Base-by-base conservation (phyloP, 2,888 invertebrate species). In the Mesorhabditis spiculigera region DNA sequence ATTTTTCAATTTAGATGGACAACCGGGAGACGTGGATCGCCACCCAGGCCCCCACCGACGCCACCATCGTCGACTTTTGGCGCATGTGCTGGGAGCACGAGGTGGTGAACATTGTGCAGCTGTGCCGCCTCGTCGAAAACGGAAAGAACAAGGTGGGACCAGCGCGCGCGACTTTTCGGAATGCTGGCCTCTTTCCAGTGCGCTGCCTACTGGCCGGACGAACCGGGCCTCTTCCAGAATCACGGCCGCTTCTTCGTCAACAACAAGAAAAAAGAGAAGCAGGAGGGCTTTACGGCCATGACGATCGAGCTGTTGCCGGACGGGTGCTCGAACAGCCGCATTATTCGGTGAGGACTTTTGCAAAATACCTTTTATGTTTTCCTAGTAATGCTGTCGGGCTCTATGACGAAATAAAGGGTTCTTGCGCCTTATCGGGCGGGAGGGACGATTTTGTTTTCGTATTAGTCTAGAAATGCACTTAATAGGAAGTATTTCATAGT, bases 21-120 rank as follows among this genome's bases (percentile, higher is more conserved):
- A 28, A 28, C 28, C 28, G 28, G 28, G 28, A 28, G 28, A 28
- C 95, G 3, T 97, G 97, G 86, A 94, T 97, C 75, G 96, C 95
- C 5, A 89, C 96, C 13, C 97, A 97, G 87, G 96, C 96, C 16
- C 95, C 97, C 0, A 88, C 97, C 71, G 91, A 92, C 67, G 95
- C 96, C 86, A 96, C 97, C 0, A 93, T 94, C 0, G 96, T 96
- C 83, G 98, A 28, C 28, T 28, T 28, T 28, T 28, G 28, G 28
- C 28, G 28, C 28, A 28, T 28, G 28, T 28, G 28, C 63, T 98
- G 97, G 97, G 96, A 97, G 86, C 96, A 97, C 87, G 97, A 98
- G 87, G 95, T 95, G 1, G 96, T 95, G 62, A 97, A 98, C 86
- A 93, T 98, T 76, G 97, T 98, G 28, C 28, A 28, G 28, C 28